These are phyloP conservation scores for Pollenia amentaria DNA, from an alignment of 2,888 invertebrate genomes.

Conservation along the genomic window DNA sequence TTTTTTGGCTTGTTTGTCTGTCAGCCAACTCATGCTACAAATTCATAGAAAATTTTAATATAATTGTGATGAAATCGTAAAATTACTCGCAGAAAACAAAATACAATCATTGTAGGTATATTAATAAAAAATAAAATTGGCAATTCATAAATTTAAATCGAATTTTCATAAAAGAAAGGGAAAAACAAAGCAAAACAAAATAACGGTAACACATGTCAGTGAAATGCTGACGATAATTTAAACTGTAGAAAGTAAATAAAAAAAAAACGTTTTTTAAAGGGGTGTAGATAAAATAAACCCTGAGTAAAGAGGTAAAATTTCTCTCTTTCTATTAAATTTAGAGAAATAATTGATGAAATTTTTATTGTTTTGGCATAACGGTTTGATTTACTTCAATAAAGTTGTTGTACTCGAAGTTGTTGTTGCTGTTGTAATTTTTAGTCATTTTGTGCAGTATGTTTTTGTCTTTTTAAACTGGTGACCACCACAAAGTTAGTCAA, in stretches of 20 bases:
- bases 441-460: not conserved
- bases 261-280: not conserved
- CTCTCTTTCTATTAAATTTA: constrained; percentile 19
- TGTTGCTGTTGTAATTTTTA: not conserved
- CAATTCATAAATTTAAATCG: constrained; percentile 72
- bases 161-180: constrained; percentile 44
- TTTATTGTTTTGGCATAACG: not conserved
- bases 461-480: constrained; percentile 29
- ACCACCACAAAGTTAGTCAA: constrained; percentile 18
- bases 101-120: constrained; percentile 28
- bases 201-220: constrained; percentile 55
- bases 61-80: constrained; percentile 51
- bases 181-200: not conserved
- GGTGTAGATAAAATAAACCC: not conserved
- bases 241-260: constrained; percentile 1
- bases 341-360: constrained; percentile 42
- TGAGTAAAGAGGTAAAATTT: not conserved
- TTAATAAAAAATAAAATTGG: constrained; percentile 57
- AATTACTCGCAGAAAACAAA: constrained; percentile 40
- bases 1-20: constrained; percentile 22
- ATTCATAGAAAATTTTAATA: constrained; percentile 58
- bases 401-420: not conserved
- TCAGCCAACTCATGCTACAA: constrained; percentile 30
- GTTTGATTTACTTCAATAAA: constrained; percentile 21
- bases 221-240: constrained; percentile 41